Evolutionary conservation across 2,113 vertebrate genomes (phyloP).

Genomic region (Pituophis catenifer): DNA sequence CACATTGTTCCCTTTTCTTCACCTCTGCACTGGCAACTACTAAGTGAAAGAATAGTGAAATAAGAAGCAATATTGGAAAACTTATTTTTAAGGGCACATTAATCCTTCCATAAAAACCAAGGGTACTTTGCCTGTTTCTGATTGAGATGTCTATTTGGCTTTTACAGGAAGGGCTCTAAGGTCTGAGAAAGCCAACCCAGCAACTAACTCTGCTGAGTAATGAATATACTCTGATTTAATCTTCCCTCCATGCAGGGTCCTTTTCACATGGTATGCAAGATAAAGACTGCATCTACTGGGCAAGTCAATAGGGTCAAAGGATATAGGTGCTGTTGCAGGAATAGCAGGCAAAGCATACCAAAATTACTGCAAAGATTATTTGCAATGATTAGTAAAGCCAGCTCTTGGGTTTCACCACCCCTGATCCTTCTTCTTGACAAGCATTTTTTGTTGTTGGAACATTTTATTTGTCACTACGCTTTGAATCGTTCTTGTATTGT

Average conservation of each 20-base stretch:
- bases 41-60: constrained; percentile 10
- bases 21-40: constrained; percentile 44
- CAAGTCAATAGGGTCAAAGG: neutral
- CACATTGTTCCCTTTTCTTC: constrained; percentile 32
- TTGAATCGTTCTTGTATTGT: neutral
- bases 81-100: neutral
- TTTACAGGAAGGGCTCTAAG: neutral
- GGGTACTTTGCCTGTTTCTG: neutral
- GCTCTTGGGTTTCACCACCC: neutral
- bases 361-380: neutral
- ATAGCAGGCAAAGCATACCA: neutral
- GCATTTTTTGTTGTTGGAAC: neutral
- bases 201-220: constrained; percentile 12
- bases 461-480: neutral
- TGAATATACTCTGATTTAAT: neutral
- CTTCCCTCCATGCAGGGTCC: neutral
- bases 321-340: neutral
- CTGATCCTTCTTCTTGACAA: neutral
- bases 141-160: neutral
- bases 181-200: neutral
- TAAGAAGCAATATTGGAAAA: neutral
- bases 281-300: constrained; percentile 20
- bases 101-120: neutral
- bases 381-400: neutral
- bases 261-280: constrained; percentile 22